Base-by-base conservation (phyloP, 2,797 vertebrate species). In the Etheostoma nigrum region DNA sequence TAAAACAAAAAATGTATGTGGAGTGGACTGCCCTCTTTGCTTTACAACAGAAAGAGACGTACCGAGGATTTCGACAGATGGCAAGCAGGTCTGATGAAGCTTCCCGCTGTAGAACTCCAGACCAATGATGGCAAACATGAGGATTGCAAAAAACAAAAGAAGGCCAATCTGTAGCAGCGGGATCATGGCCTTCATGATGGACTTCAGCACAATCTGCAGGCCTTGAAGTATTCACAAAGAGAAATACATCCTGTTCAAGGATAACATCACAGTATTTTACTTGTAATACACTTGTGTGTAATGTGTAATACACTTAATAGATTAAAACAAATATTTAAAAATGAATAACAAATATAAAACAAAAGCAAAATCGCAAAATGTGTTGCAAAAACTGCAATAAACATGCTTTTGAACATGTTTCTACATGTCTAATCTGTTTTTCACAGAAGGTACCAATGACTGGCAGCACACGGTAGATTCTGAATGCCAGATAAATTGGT, bases 111-210 rank as follows among this genome's bases (percentile, higher is more conserved):
- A 99, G 91, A 99, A 99, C 93, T 99, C 98, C 95, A 99, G 93
- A 75, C 98, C 98, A 0, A 99, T 99, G 91, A 99, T 99, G 42
- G 98, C 98, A 23, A 99, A 99, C 98, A 99, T 99, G 88, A 99
- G 96, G 92, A 99, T 99, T 58, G 98, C 98, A 0, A 99, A 99
- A 94, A 99, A 99, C 83, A 99, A 95, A 54, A 99, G 96, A 58
- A 99, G 96, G 62, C 98, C 98, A 0, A 99, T 99, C 95, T 99
- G 98, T 33, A 99, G 97, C 47, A 99, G 96, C 2, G 98, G 98
- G 74, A 99, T 97, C 98, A 99, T 99, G 61, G 98, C 98, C 94
- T 99, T 99, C 96, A 99, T 99, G 90, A 99, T 99, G 91, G 98
- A 99, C 94, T 99, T 99, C 88, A 99, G 87, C 62, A 99, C 98